A percentile compares a stretch with the other conserved stretches of the same genome.
Evolutionary conservation across 2,113 vertebrate species (phyloP).

Genomic region (Dasyurus viverrinus): DNA sequence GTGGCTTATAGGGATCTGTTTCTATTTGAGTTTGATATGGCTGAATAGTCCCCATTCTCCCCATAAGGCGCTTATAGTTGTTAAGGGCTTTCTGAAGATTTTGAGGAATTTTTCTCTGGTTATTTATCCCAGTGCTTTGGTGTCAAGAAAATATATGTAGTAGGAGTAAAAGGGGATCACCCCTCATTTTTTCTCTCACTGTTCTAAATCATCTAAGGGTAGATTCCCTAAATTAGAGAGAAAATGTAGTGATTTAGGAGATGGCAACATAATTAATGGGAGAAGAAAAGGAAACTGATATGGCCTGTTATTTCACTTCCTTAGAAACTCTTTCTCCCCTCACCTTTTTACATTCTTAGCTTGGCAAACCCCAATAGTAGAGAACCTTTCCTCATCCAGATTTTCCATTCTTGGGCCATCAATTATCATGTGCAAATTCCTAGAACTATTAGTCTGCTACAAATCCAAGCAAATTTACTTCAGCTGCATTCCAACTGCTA

Average conservation of each 20-base stretch:
- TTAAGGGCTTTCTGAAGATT: not conserved
- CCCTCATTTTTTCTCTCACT: not conserved
- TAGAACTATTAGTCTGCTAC: not conserved
- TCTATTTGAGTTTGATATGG: not conserved
- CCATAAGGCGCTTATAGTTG: not conserved
- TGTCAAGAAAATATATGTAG: not conserved
- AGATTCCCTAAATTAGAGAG: not conserved
- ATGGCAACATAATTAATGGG: not conserved
- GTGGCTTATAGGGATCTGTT: not conserved
- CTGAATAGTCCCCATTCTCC: too few species aligned
- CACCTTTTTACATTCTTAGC: not conserved
- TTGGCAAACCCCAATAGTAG: not conserved
- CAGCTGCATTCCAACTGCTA: not conserved
- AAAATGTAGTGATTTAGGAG: not conserved
- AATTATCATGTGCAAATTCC: not conserved
- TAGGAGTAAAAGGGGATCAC: not conserved
- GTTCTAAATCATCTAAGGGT: not conserved
- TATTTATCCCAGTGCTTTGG: not conserved
- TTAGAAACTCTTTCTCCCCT: not conserved
- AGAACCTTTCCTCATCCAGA: not conserved
- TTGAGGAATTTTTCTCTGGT: not conserved
- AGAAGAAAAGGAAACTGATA: not conserved
- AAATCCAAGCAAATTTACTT: not conserved
- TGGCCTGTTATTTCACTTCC: not conserved
- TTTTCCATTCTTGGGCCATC: not conserved